phyloP scores from a whole-genome alignment of 2,888 invertebrate species.

The Eupsilia transversa region DNA sequence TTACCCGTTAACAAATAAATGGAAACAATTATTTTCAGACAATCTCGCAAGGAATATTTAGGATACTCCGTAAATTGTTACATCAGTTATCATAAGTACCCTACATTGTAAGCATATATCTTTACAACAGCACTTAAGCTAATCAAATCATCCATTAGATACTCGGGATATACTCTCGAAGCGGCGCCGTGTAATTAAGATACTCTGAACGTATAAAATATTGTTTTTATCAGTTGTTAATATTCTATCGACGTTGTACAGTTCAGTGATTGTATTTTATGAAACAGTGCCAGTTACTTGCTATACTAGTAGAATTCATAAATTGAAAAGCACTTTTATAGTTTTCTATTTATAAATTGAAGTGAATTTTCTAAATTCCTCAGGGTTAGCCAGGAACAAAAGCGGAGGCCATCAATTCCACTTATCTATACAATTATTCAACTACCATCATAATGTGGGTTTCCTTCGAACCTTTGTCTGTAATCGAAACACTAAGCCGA shows the following conservation, averaged over 20 bases:
- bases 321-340: slow-evolving; percentile 14
- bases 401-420: slow-evolving; percentile 83
- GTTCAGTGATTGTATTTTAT: slow-evolving; percentile 30
- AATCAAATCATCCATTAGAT: slow-evolving; percentile 56
- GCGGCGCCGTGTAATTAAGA: slow-evolving; percentile 47
- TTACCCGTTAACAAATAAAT: background rate
- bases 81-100: slow-evolving; percentile 21
- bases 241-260: slow-evolving; percentile 52
- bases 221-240: slow-evolving; percentile 54
- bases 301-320: slow-evolving; percentile 1
- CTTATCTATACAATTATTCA: slow-evolving; percentile 90
- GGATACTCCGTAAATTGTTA: slow-evolving; percentile 9
- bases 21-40: background rate
- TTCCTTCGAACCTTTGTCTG: slow-evolving; percentile 89
- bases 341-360: slow-evolving; percentile 19
- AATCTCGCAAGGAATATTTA: slow-evolving; percentile 10
- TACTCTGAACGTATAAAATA: slow-evolving; percentile 48
- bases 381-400: slow-evolving; percentile 66
- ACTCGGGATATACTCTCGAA: slow-evolving; percentile 24
- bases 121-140: slow-evolving; percentile 43
- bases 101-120: slow-evolving; percentile 34
- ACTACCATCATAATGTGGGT: slow-evolving; percentile 89
- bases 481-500: slow-evolving; percentile 90
- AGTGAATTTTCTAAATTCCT: slow-evolving; percentile 43
- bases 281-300: slow-evolving; percentile 13